Base-by-base conservation (phyloP, 1,140 invertebrate species). In the Heliconius himera region DNA sequence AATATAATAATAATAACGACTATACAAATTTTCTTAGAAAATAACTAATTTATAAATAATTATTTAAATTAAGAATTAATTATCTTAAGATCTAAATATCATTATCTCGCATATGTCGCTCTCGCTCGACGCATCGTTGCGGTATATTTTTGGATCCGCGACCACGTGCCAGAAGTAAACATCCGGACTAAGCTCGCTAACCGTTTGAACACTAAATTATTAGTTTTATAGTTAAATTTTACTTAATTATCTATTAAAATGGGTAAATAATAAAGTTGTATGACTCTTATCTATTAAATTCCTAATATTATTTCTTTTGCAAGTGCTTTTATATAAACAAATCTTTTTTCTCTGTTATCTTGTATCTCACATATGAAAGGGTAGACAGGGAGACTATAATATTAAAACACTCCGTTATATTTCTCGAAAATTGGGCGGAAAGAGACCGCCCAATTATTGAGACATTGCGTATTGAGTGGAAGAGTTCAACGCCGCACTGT, bases 141-240 rank as follows among this genome's bases (percentile, higher is more conserved):
- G 72, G 72, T 77, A 70, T 82, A 88, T 88, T 90, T 89, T 86
- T n/a, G 83, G 81, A 73, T 77, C 70, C 72, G 26, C 77, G 54
- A 81, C 85, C 89, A 89, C 87, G 88, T 89, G 89, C 81, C 76
- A 75, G 60, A 77, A 82, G 82, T 89, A 90, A 87, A 90, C 87
- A 90, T 90, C 88, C 89, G 89, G 86, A 84, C 83, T 66, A 74
- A 66, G 60, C 60, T 66, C 26, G 16, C 26, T 26, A 66, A 66
- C 26, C 22, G 60, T 66, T 66, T 66, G 22, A 26, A 29, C 9
- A 29, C 22, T 66, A 13, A 29, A 66, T 11, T 29, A 66, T 26
- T 66, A 11, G 26, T 66, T 16, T 16, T 13, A 0, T 66, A 5
- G 60, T 29, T 26, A 20, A 51, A 8, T 51, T 51, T 51, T 18